Percentiles rank a stretch among this genome's conserved stretches.
phyloP scores from a whole-genome alignment of 2,888 invertebrate species.

The Caenorhabditis macrosperma region DNA sequence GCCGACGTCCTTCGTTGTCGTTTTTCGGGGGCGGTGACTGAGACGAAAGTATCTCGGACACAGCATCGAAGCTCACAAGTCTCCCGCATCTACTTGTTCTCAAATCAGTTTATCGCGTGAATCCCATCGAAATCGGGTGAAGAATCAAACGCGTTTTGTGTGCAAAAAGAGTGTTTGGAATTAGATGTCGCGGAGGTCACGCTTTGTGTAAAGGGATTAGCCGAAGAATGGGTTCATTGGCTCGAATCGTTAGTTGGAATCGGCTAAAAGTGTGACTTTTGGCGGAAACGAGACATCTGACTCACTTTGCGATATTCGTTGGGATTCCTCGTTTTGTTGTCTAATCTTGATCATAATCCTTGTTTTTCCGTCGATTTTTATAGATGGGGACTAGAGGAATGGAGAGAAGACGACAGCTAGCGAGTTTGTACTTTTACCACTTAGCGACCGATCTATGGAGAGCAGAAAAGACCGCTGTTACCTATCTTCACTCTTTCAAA shows the following conservation, averaged over 20 bases:
- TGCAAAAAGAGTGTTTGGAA: constrained; percentile 9
- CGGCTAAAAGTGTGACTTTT: background rate
- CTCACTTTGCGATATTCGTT: constrained; percentile 18
- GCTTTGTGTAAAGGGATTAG: constrained; percentile 7
- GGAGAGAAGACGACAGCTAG: too few relatives aligned
- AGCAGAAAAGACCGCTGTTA: too few relatives aligned
- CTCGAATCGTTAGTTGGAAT: background rate
- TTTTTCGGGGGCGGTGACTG: constrained; percentile 37
- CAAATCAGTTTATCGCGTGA: constrained; percentile 55
- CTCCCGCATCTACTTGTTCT: constrained; percentile 50
- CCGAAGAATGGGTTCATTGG: background rate
- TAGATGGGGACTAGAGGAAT: background rate
- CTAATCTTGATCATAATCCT: constrained; percentile 12
- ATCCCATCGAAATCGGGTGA: constrained; percentile 33
- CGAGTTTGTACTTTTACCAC: too few relatives aligned
- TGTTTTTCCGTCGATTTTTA: background rate
- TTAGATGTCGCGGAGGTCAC: constrained; percentile 8
- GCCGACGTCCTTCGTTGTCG: background rate
- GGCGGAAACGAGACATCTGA: background rate
- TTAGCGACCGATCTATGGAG: too few relatives aligned
- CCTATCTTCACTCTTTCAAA: constrained; percentile 11
- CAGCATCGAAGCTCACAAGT: constrained; percentile 48
- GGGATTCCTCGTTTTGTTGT: constrained; percentile 14
- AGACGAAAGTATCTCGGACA: constrained; percentile 41
- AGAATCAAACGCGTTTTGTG: constrained; percentile 3